Percentiles rank a stretch among this genome's conserved stretches.
Evolutionary conservation across 2,797 vertebrate genomes (phyloP).

Genomic region (Phoebastria nigripes): DNA sequence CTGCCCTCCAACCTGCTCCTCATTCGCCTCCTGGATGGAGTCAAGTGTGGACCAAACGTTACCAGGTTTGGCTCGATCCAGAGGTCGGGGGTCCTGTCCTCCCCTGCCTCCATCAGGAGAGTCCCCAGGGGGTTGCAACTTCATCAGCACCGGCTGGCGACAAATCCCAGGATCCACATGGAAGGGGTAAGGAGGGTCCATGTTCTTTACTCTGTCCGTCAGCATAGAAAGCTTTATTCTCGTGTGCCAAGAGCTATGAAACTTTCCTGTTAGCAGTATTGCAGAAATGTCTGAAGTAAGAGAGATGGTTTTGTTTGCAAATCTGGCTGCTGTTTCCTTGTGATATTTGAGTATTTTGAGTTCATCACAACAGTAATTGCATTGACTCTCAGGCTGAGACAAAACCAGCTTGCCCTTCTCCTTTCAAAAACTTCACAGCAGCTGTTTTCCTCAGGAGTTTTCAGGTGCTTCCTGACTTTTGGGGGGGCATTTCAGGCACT

Average conservation of each 20-base stretch:
- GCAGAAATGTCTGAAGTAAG: neutral
- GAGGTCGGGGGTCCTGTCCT: constrained; percentile 65
- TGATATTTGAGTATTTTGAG: neutral
- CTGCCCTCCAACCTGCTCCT: constrained; percentile 87
- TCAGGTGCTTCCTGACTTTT: neutral
- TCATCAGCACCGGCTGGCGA: constrained; percentile 70
- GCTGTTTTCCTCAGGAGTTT: neutral
- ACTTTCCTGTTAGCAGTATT: neutral
- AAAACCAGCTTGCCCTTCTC: neutral
- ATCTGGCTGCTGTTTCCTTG: neutral
- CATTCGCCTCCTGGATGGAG: constrained; percentile 83
- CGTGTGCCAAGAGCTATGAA: neutral
- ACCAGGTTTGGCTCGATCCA: constrained; percentile 64
- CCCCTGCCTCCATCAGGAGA: constrained; percentile 67
- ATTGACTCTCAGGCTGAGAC: neutral
- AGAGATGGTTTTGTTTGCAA: neutral
- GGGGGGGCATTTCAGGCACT: neutral
- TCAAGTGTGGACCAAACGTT: constrained; percentile 62
- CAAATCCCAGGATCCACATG: constrained; percentile 69
- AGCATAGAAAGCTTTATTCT: neutral
- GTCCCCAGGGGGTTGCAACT: constrained; percentile 67
- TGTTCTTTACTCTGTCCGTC: neutral
- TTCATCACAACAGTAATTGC: neutral
- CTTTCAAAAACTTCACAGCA: neutral
- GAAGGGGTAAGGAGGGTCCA: constrained; percentile 81